phyloP scores from a whole-genome alignment of 2,797 vertebrate genomes.

The Varecia variegata region DNA sequence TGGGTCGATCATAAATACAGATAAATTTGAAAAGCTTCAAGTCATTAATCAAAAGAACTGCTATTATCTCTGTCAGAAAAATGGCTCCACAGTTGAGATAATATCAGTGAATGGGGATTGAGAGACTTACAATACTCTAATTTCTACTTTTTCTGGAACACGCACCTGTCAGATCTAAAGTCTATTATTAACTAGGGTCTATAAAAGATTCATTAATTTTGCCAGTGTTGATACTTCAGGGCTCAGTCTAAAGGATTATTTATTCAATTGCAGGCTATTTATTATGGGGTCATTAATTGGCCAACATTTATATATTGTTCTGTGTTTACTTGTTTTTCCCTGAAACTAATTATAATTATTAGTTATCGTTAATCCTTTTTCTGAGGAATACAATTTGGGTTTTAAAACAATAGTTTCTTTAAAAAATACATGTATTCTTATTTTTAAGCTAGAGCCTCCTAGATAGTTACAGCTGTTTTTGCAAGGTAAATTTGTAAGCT shows the following conservation, averaged over 20 bases:
- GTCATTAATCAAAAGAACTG: neutral
- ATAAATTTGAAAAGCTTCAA: neutral
- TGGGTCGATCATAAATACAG: neutral
- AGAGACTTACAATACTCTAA: neutral
- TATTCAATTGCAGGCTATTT: constrained; percentile 27
- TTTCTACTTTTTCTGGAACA: constrained; percentile 36
- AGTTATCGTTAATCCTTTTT: constrained; percentile 33
- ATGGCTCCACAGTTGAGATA: neutral
- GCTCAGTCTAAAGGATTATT: constrained; percentile 32
- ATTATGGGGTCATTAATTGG: constrained; percentile 35
- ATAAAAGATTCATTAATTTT: constrained; percentile 52
- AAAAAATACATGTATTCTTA: neutral
- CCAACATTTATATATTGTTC: constrained; percentile 30
- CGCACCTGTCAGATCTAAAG: neutral
- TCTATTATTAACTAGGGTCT: constrained; percentile 27
- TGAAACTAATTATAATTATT: constrained; percentile 28
- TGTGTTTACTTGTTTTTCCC: constrained; percentile 33
- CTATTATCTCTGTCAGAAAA: constrained; percentile 13
- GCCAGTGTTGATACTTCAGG: constrained; percentile 11
- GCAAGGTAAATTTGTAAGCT: neutral
- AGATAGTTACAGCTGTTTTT: neutral
- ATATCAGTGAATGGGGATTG: neutral
- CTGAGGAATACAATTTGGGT: neutral
- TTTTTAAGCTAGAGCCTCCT: neutral
- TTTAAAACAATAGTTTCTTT: constrained; percentile 29